Conservation (phyloP, 2,888 invertebrate species). For the Heliconius ethilla region DNA sequence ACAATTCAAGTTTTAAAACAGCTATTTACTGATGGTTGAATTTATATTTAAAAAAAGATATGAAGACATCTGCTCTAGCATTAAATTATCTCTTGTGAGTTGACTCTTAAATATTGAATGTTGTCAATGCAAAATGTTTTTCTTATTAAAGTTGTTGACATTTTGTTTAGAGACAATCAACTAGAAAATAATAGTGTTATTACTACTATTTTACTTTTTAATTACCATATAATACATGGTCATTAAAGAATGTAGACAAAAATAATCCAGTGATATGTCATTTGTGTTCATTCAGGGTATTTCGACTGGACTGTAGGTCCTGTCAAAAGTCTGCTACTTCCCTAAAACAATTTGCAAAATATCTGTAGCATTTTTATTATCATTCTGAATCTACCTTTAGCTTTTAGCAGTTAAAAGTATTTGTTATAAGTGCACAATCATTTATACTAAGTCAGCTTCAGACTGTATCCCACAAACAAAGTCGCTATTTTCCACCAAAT, state of each 20-base stretch:
- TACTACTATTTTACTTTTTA: neutral
- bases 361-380: neutral
- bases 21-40: neutral
- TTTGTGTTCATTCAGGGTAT: neutral
- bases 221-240: neutral
- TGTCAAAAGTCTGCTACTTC: neutral
- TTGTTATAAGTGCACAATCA: too few relatives aligned
- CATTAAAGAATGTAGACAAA: neutral
- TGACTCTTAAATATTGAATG: neutral
- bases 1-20: neutral
- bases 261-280: neutral
- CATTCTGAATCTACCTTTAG: neutral
- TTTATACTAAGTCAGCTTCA: too few relatives aligned
- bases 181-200: neutral
- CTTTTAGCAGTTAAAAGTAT: too few relatives aligned
- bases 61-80: constrained; percentile 8
- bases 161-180: neutral
- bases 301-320: neutral
- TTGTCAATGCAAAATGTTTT: neutral
- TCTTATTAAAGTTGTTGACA: neutral
- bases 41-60: constrained; percentile 3
- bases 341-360: neutral
- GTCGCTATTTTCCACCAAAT: too few relatives aligned
- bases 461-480: too few relatives aligned
- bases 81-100: neutral